These are phyloP conservation scores for Pempheris klunzingeri DNA, from an alignment of 2,797 vertebrate genomes.

Conservation along the genomic window DNA sequence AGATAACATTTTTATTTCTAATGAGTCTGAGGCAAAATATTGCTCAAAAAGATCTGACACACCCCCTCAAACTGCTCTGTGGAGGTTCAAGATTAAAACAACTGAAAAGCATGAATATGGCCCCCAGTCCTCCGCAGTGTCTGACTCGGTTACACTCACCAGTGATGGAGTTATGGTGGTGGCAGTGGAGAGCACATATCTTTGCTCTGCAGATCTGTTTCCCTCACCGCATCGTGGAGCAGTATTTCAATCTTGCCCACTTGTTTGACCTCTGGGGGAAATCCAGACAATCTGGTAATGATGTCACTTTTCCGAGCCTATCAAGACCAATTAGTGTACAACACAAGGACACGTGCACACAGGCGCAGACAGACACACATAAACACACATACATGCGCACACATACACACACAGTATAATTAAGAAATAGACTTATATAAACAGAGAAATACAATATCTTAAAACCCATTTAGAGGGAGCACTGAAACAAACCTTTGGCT, in stretches of 20 bases:
- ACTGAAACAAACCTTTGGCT: constrained; percentile 74
- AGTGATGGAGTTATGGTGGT: constrained; percentile 47
- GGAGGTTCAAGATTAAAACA: constrained; percentile 38
- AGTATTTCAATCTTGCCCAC: constrained; percentile 54
- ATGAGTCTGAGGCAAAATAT: constrained; percentile 6
- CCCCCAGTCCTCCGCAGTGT: constrained; percentile 26
- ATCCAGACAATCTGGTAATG: constrained; percentile 79
- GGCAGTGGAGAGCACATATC: neutral
- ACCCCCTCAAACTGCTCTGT: neutral
- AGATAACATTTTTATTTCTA: constrained; percentile 27
- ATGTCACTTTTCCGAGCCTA: constrained; percentile 83
- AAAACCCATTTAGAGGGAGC: constrained; percentile 78
- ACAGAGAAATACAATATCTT: constrained; percentile 83
- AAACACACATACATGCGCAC: constrained; percentile 45
- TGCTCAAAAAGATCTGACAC: neutral
- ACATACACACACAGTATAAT: constrained; percentile 60
- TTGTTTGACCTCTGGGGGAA: constrained; percentile 73
- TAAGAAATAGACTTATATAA: constrained; percentile 82
- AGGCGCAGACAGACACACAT: constrained; percentile 51
- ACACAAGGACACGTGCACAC: constrained; percentile 65
- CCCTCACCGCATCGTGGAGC: constrained; percentile 43
- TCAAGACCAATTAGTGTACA: constrained; percentile 80
- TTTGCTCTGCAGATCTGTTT: constrained; percentile 37
- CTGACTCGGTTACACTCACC: constrained; percentile 31
- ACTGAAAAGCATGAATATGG: constrained; percentile 29